These are phyloP conservation scores for Leptodirus hochenwartii DNA, from an alignment of 2,888 invertebrate species.

Conservation along the genomic window DNA sequence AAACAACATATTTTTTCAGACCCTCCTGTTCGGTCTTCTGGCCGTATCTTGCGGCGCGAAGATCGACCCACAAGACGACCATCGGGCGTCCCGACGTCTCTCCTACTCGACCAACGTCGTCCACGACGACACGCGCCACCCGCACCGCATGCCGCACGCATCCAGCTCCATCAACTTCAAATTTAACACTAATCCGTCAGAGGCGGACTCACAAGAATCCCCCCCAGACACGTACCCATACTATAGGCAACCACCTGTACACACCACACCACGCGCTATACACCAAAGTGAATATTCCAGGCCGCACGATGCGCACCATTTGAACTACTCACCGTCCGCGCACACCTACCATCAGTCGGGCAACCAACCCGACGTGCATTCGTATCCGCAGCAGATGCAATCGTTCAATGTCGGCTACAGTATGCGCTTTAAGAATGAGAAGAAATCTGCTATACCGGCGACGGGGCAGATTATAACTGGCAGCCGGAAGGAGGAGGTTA, in stretches of 20 bases:
- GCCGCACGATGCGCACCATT: conserved; percentile 1
- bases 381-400: conserved; percentile 10
- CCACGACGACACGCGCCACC: conserved; percentile 15
- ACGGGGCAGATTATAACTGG: conserved; percentile 13
- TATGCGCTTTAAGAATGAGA: conserved; percentile 18
- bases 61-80: too few species aligned
- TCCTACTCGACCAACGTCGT: conserved; percentile 16
- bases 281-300: too few species aligned
- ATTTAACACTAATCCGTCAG: too few species aligned
- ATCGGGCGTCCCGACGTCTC: too few species aligned
- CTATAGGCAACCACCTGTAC: too few species aligned
- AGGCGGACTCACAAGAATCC: background rate
- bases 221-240: too few species aligned
- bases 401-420: conserved; percentile 22
- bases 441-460: conserved; percentile 3
- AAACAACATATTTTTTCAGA: conserved; percentile 7
- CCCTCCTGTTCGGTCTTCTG: too few species aligned
- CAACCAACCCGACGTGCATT: background rate
- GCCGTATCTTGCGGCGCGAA: too few species aligned
- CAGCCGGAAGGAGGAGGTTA: conserved; percentile 15
- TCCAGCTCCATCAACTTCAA: conserved; percentile 17
- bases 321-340: background rate
- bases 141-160: conserved; percentile 16
- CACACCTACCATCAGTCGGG: background rate
- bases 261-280: too few species aligned